phyloP scores from a whole-genome alignment of 2,113 vertebrate genomes.

The Petrocephalus microphthalmus region DNA sequence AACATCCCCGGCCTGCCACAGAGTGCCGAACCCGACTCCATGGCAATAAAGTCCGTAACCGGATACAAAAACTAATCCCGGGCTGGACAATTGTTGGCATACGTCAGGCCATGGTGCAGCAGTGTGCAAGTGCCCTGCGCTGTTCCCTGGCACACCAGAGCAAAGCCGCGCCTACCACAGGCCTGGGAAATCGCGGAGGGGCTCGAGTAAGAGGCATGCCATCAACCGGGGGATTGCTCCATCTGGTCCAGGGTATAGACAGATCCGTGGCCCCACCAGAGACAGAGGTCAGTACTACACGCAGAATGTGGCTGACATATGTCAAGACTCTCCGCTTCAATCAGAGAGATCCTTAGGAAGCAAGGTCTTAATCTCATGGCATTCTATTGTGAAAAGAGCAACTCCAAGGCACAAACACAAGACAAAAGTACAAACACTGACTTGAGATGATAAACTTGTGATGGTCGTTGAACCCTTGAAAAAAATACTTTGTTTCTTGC shows the following conservation, averaged over 20 bases:
- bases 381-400: neutral
- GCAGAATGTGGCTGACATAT: neutral
- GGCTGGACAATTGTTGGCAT: slow-evolving; percentile 60
- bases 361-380: neutral
- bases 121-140: slow-evolving; percentile 29
- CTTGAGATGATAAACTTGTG: neutral
- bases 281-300: neutral
- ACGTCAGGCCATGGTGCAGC: slow-evolving; percentile 48
- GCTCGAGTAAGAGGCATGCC: slow-evolving; percentile 29
- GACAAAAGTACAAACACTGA: neutral
- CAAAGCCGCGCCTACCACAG: neutral
- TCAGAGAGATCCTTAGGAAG: neutral
- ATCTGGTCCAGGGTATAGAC: neutral
- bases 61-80: slow-evolving; percentile 63
- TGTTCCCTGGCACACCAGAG: neutral
- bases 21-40: slow-evolving; percentile 56
- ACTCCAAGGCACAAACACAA: neutral
- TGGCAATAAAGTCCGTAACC: slow-evolving; percentile 61
- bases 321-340: neutral
- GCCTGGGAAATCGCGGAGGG: slow-evolving; percentile 15
- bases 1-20: slow-evolving; percentile 44
- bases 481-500: neutral
- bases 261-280: neutral
- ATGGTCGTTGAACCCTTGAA: neutral
- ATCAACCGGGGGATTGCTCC: neutral